Conservation (phyloP, 2,797 vertebrate genomes). For the Morus bassanus region DNA sequence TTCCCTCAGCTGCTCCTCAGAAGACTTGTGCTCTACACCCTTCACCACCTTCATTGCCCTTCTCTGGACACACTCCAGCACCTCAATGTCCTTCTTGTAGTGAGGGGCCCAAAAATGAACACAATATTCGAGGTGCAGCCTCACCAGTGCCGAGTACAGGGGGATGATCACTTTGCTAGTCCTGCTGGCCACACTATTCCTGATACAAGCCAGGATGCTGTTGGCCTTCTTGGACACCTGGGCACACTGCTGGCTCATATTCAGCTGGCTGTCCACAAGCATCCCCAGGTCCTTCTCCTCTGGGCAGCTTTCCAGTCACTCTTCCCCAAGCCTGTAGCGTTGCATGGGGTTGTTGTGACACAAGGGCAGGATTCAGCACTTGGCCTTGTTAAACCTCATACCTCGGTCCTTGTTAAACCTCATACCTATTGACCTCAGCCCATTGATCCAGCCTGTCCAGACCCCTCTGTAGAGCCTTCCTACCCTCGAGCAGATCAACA, state of each 20-base stretch:
- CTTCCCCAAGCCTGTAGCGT: not conserved
- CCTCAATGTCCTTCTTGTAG: too few relatives aligned
- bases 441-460: not conserved
- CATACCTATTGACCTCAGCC: not conserved
- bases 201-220: too few relatives aligned
- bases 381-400: not conserved
- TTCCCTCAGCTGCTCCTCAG: too few relatives aligned
- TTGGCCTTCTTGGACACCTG: too few relatives aligned
- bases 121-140: too few relatives aligned
- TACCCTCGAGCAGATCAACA: not conserved
- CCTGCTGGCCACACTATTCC: too few relatives aligned
- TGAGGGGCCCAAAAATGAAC: too few relatives aligned
- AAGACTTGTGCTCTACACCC: too few relatives aligned
- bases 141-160: too few relatives aligned
- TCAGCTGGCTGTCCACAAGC: accelerated
- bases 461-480: not conserved
- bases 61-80: too few relatives aligned
- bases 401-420: not conserved
- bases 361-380: accelerated
- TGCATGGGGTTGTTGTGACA: not conserved
- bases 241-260: not conserved
- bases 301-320: not conserved
- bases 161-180: too few relatives aligned
- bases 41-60: too few relatives aligned
- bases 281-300: not conserved